A percentile compares a stretch with the other conserved stretches of the same genome.
phyloP scores from a whole-genome alignment of 2,888 invertebrate genomes.

The Drosophila fungiperda region DNA sequence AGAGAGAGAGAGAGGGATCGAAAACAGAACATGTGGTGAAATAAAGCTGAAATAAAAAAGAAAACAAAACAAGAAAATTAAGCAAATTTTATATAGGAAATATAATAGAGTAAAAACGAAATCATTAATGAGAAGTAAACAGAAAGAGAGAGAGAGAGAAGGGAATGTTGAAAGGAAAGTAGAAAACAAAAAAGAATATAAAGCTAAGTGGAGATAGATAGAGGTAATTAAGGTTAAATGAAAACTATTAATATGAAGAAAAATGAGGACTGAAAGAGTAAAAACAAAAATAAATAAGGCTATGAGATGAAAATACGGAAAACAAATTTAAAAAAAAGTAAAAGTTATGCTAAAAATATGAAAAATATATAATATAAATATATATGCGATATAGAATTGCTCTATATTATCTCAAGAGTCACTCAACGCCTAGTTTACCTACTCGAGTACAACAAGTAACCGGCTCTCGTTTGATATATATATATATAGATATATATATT shows the following conservation, averaged over 20 bases:
- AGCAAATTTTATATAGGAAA: no score
- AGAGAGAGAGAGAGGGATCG: neutral
- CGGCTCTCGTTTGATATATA: neutral
- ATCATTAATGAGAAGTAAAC: no score
- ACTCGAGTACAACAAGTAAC: neutral
- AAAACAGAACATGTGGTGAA: neutral
- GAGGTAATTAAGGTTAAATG: neutral
- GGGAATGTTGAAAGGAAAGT: neutral
- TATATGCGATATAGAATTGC: neutral
- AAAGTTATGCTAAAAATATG: neutral
- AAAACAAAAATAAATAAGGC: neutral
- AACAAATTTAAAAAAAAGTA: neutral
- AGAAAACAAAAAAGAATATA: neutral
- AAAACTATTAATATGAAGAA: neutral
- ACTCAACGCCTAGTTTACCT: no score
- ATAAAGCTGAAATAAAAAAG: neutral
- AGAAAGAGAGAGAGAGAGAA: neutral
- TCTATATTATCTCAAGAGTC: neutral
- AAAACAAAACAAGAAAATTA: neutral
- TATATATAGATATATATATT: neutral
- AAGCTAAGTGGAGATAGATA: no score
- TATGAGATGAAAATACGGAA: neutral
- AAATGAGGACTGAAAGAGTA: neutral
- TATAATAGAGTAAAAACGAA: no score
- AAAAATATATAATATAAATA: neutral